These are phyloP conservation scores for Dromiciops gliroides DNA, from an alignment of 2,113 vertebrate genomes.

Conservation along the genomic window DNA sequence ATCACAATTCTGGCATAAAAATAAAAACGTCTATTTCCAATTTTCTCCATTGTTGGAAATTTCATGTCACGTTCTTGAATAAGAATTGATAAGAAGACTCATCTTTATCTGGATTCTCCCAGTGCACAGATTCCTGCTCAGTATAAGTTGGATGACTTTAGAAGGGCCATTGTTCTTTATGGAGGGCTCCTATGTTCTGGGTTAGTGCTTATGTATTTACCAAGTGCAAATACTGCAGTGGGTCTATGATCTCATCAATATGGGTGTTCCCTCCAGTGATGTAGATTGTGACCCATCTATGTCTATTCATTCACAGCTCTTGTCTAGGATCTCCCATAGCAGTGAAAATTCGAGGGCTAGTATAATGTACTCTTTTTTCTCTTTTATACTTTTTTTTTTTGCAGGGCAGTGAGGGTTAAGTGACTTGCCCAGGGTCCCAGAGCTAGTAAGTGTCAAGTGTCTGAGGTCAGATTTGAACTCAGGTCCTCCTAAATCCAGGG, in stretches of 20 bases:
- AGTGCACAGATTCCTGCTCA: background rate
- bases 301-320: background rate
- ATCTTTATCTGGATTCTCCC: background rate
- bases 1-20: background rate
- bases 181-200: background rate
- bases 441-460: too few species aligned
- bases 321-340: too few species aligned
- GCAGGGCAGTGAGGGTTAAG: too few species aligned
- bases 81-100: background rate
- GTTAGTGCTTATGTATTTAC: background rate
- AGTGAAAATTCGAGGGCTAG: background rate
- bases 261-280: background rate
- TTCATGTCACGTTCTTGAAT: background rate
- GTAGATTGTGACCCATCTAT: background rate
- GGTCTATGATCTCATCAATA: background rate
- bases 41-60: background rate
- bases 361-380: background rate
- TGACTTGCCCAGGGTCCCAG: too few species aligned
- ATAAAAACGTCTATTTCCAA: background rate
- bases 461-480: too few species aligned
- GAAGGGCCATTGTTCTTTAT: background rate
- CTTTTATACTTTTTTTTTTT: too few species aligned
- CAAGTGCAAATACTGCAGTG: background rate
- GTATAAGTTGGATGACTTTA: background rate
- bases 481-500: too few species aligned